These are phyloP conservation scores for Megalops cyprinoides DNA, from an alignment of 2,797 vertebrate species.

Conservation along the genomic window DNA sequence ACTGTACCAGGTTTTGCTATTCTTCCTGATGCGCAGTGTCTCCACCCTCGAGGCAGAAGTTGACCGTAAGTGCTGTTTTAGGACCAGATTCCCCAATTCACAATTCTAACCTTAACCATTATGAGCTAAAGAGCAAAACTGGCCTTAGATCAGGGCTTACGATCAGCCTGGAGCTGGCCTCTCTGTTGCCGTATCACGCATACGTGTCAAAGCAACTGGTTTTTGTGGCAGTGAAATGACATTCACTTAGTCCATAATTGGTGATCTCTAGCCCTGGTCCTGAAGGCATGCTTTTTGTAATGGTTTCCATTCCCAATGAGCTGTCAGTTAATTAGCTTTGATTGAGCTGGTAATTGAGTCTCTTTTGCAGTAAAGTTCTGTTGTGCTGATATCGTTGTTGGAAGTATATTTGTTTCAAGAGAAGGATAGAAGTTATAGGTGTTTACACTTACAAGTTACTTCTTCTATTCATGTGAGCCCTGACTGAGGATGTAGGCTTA, in stretches of 20 bases:
- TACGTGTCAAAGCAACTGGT: neutral
- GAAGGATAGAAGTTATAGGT: too few relatives aligned
- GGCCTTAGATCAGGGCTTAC: too few relatives aligned
- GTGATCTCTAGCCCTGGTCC: neutral
- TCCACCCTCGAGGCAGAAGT: too few relatives aligned
- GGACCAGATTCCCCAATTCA: too few relatives aligned
- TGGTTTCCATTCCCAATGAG: neutral
- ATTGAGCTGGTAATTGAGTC: neutral
- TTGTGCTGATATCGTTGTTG: neutral
- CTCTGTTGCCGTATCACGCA: neutral
- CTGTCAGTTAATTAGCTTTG: neutral
- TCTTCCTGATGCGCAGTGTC: too few relatives aligned
- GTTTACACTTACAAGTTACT: too few relatives aligned
- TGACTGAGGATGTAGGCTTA: too few relatives aligned
- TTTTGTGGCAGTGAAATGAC: neutral
- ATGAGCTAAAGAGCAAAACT: too few relatives aligned
- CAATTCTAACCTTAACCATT: too few relatives aligned
- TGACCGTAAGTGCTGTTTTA: too few relatives aligned
- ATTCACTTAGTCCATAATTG: neutral
- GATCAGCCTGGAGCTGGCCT: neutral
- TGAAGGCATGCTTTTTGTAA: neutral
- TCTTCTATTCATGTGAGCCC: too few relatives aligned
- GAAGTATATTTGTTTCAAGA: neutral
- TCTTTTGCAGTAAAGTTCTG: neutral
- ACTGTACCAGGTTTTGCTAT: too few relatives aligned